Percentiles rank a stretch among this genome's conserved stretches.
These are phyloP conservation scores for Charaxes varanes DNA, from an alignment of 1,140 invertebrate species.

Conservation along the genomic window DNA sequence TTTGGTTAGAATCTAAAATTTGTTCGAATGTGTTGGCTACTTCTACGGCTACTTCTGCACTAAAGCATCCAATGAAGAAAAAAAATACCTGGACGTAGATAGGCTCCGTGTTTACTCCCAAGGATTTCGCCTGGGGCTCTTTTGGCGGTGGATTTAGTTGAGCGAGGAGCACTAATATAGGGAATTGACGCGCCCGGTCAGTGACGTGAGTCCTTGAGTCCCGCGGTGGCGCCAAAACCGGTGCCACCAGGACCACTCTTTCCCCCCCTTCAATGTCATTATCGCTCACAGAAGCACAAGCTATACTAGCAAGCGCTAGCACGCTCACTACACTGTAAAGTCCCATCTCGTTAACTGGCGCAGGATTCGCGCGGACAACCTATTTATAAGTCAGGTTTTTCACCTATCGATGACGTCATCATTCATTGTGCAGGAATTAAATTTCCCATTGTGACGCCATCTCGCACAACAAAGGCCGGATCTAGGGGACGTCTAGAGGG, in stretches of 20 bases:
- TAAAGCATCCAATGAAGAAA: too few relatives aligned
- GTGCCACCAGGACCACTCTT: conserved; percentile 47
- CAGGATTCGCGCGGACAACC: conserved; percentile 46
- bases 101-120: conserved; percentile 43
- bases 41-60: too few relatives aligned
- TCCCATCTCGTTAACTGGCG: conserved; percentile 58
- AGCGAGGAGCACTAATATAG: conserved; percentile 54
- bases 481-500: too few relatives aligned
- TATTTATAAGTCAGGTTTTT: conserved; percentile 63
- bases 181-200: conserved; percentile 54
- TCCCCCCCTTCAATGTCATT: conserved; percentile 49
- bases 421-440: conserved; percentile 28
- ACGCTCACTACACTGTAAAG: conserved; percentile 43
- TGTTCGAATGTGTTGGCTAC: too few relatives aligned
- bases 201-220: conserved; percentile 43
- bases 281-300: conserved; percentile 38
- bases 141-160: conserved; percentile 31
- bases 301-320: conserved; percentile 32
- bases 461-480: conserved; percentile 1
- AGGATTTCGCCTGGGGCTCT: conserved; percentile 45
- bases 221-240: conserved; percentile 52
- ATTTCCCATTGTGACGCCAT: conserved; percentile 55
- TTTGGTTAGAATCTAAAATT: too few relatives aligned
- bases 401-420: conserved; percentile 43
- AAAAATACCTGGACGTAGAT: conserved; percentile 62